Conservation (phyloP, 1,140 invertebrate species). For the Panulirus ornatus region DNA sequence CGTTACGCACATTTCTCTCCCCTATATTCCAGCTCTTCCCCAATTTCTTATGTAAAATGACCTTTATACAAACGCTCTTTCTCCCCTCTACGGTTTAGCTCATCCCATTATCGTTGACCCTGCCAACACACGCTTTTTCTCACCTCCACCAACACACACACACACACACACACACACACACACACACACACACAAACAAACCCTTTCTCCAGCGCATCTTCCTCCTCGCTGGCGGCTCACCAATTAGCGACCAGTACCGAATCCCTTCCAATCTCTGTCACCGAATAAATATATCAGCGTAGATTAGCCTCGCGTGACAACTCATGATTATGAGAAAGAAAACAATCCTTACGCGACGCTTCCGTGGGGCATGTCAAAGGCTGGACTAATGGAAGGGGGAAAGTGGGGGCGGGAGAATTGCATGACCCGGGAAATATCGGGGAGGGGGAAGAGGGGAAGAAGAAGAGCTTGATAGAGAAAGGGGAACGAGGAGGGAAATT, state of each 20-base stretch:
- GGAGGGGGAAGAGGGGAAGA: not conserved
- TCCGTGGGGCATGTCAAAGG: not conserved
- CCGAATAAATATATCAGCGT: not conserved
- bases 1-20: too few relatives aligned
- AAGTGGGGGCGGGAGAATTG: not conserved
- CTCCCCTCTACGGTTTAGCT: not conserved
- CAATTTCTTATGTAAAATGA: too few relatives aligned
- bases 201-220: too few relatives aligned
- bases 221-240: not conserved
- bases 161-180: too few relatives aligned
- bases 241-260: not conserved
- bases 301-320: not conserved
- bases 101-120: not conserved
- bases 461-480: not conserved
- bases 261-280: not conserved
- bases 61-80: too few relatives aligned
- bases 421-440: not conserved
- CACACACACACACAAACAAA: too few relatives aligned
- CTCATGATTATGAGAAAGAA: not conserved
- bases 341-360: not conserved
- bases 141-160: not conserved
- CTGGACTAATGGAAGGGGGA: too few relatives aligned
- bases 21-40: too few relatives aligned
- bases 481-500: too few relatives aligned
- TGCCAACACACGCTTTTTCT: not conserved